Base-by-base conservation (phyloP, 1,140 invertebrate genomes). In the Drepana arcuata region DNA sequence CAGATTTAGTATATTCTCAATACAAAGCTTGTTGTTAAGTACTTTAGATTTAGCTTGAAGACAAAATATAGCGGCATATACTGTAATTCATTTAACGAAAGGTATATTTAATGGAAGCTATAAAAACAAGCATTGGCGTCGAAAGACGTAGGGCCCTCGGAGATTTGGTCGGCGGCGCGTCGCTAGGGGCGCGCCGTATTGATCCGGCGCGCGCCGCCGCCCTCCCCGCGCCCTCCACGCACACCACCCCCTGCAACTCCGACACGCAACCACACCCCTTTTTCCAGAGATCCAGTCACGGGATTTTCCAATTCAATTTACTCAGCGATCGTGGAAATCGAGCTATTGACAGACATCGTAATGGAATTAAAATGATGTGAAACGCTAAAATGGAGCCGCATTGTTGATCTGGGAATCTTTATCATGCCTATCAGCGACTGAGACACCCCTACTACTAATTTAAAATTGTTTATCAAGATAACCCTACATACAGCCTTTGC, bases 261-360 rank as follows among this genome's bases (percentile, higher is more conserved):
- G 43, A 50, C 51, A 69, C 60, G 49, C 63, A 61, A 69, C 73
- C 73, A 77, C 77, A 81, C 77, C 73, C 73, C 70, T 74, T 74
- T 70, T 69, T 63, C 62, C 67, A 67, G 55, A 65, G 48, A 69
- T 54, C 67, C 54, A 78, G 63, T 78, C 77, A 81, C 60, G 73
- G 77, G 77, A 70, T 73, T 78, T 81, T 81, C 73, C 77, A 71
- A 78, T 75, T 81, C 68, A 74, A 77, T 79, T 77, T 81, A 61
- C 52, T 48, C 54, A 45, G 48, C 61, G 47, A 62, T 63, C n/a
- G n/a, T n/a, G n/a, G n/a, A n/a, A n/a, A n/a, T n/a, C n/a, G n/a
- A n/a, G n/a, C n/a, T n/a, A n/a, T n/a, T n/a, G n/a, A n/a, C n/a
- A n/a, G n/a, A n/a, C n/a, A n/a, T n/a, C n/a, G n/a, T n/a, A n/a